phyloP scores from a whole-genome alignment of 2,113 vertebrate genomes.

The Heloderma charlesbogerti region DNA sequence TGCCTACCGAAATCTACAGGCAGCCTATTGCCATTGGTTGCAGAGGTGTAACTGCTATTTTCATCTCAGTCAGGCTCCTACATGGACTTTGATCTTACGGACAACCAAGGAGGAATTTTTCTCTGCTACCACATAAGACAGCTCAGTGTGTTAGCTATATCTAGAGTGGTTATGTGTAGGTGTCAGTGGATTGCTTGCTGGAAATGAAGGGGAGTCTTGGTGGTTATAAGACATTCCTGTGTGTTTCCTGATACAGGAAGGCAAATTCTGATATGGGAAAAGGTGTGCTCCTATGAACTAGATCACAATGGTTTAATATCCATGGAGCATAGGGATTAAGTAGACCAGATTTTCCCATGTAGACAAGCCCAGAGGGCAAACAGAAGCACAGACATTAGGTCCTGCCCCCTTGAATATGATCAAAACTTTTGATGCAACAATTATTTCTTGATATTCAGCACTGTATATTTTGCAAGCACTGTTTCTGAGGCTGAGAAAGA shows the following conservation, averaged over 20 bases:
- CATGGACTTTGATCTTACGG: constrained; percentile 2
- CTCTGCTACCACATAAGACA: background rate
- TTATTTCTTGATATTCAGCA: constrained; percentile 9
- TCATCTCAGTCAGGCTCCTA: constrained; percentile 14
- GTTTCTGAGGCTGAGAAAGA: constrained; percentile 14
- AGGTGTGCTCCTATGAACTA: background rate
- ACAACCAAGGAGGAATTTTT: background rate
- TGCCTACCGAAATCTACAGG: background rate
- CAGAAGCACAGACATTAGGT: constrained; percentile 7
- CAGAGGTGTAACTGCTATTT: constrained; percentile 1
- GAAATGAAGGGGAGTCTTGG: background rate
- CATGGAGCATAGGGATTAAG: constrained; percentile 15
- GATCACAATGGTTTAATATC: background rate
- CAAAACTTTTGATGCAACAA: constrained; percentile 10
- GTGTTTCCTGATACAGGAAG: background rate
- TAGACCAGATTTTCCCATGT: constrained; percentile 14
- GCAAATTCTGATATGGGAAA: background rate
- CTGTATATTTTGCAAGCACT: background rate
- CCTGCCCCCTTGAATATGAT: background rate
- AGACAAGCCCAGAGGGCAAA: constrained; percentile 10
- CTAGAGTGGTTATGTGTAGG: background rate
- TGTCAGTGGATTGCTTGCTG: background rate
- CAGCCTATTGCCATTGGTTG: background rate
- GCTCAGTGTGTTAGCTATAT: background rate
- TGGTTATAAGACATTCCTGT: background rate